phyloP scores from a whole-genome alignment of 2,888 invertebrate species.

The Sepiola atlantica region DNA sequence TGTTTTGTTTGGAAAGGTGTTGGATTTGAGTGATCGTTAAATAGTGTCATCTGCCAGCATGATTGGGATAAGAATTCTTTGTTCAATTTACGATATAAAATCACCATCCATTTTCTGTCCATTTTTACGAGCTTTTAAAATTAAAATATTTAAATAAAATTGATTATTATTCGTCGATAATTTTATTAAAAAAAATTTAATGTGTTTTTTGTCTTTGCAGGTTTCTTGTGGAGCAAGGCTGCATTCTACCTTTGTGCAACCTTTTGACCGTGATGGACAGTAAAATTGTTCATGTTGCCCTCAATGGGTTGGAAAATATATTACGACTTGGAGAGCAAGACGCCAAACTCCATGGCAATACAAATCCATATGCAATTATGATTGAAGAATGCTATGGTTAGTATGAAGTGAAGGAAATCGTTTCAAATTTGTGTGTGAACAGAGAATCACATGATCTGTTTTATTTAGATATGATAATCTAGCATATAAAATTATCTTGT shows the following conservation, averaged over 20 bases:
- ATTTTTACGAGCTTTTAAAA: too few species aligned
- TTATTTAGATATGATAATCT: too few species aligned
- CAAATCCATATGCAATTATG: constrained; percentile 91
- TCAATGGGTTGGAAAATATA: constrained; percentile 96
- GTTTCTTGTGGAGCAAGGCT: constrained; percentile 81
- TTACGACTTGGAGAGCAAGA: constrained; percentile 91
- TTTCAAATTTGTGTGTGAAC: too few species aligned
- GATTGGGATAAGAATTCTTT: too few species aligned
- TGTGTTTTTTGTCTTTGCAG: constrained; percentile 56
- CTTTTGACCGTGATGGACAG: constrained; percentile 93
- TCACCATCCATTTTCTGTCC: too few species aligned
- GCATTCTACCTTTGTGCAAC: constrained; percentile 94
- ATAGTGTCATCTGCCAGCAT: too few species aligned
- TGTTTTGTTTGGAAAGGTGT: too few species aligned
- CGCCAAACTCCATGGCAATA: constrained; percentile 79
- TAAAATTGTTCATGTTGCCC: constrained; percentile 93
- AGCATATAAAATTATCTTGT: too few species aligned
- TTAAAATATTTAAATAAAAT: neutral
- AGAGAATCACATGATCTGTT: too few species aligned
- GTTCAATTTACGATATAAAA: too few species aligned
- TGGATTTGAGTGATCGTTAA: too few species aligned
- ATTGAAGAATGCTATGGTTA: constrained; percentile 96
- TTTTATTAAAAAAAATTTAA: neutral
- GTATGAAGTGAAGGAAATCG: constrained; percentile 59
- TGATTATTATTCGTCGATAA: neutral